A percentile compares a stretch with the other conserved stretches of the same genome.
These are phyloP conservation scores for Myripristis murdjan DNA, from an alignment of 2,797 vertebrate species.

Conservation along the genomic window DNA sequence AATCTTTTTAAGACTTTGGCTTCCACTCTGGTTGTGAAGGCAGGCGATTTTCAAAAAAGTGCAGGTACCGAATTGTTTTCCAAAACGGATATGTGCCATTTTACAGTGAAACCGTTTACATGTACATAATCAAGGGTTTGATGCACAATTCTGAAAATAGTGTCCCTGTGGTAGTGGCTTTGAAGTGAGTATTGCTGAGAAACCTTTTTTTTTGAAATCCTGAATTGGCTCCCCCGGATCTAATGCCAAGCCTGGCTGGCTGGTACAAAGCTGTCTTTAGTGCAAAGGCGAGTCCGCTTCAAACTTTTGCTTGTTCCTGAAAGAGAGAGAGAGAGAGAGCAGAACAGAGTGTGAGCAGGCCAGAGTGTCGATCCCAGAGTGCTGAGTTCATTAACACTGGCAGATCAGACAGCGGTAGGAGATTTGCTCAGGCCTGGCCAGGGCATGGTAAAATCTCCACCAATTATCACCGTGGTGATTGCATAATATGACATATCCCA, in stretches of 20 bases:
- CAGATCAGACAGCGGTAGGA: constrained; percentile 44
- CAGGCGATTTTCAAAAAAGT: too few species aligned
- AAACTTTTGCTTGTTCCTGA: constrained; percentile 2
- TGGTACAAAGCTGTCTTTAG: constrained; percentile 4
- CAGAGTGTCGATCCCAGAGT: constrained; percentile 42
- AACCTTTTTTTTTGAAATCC: constrained; percentile 1
- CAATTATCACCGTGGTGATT: constrained; percentile 8
- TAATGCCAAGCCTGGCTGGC: not conserved
- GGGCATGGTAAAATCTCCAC: constrained; percentile 22
- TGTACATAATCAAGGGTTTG: too few species aligned
- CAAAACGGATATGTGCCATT: too few species aligned
- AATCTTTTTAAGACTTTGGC: too few species aligned
- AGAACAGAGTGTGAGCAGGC: constrained; percentile 1
- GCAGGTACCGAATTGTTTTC: too few species aligned
- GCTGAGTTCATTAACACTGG: constrained; percentile 24
- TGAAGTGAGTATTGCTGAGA: not conserved
- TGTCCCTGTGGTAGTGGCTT: not conserved
- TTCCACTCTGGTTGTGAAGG: too few species aligned
- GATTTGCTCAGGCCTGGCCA: constrained; percentile 35
- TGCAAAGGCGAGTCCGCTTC: constrained; percentile 30
- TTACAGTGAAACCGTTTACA: too few species aligned
- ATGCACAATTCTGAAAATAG: too few species aligned
- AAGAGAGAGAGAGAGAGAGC: constrained; percentile 11
- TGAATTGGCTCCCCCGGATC: constrained; percentile 36
- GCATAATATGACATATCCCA: not conserved